phyloP scores from a whole-genome alignment of 1,140 invertebrate species.

The Epicauta chinensis region DNA sequence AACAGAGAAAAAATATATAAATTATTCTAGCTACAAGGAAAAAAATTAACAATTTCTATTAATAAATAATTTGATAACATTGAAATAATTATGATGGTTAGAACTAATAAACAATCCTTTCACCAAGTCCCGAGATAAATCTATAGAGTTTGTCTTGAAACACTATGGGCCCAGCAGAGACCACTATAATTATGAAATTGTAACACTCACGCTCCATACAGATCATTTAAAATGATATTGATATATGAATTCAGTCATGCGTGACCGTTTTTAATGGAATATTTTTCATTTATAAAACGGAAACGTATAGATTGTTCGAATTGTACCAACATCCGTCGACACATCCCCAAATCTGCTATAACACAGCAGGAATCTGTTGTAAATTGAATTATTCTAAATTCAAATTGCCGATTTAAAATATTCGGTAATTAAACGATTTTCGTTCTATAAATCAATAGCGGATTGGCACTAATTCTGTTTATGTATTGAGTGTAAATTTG shows the following conservation, averaged over 20 bases:
- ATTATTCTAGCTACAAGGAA: too few relatives aligned
- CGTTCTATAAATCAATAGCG: conserved; percentile 7
- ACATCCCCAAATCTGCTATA: too few relatives aligned
- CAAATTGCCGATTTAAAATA: too few relatives aligned
- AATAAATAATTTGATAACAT: conserved; percentile 3
- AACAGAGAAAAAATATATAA: too few relatives aligned
- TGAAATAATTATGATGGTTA: conserved; percentile 1
- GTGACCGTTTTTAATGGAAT: conserved; percentile 11
- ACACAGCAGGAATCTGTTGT: too few relatives aligned
- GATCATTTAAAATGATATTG: conserved; percentile 13
- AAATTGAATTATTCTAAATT: too few relatives aligned
- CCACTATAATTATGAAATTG: conserved; percentile 15
- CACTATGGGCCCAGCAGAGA: conserved; percentile 3
- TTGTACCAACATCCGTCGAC: too few relatives aligned
- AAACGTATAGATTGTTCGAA: too few relatives aligned
- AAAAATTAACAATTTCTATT: neutral
- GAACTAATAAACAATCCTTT: conserved; percentile 9
- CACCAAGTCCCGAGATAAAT: conserved; percentile 10
- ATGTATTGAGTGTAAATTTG: conserved; percentile 7
- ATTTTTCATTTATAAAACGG: conserved; percentile 9
- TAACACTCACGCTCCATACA: conserved; percentile 8
- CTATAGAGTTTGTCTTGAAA: conserved; percentile 5
- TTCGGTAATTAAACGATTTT: conserved; percentile 9
- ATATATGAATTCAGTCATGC: conserved; percentile 11
- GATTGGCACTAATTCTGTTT: neutral